These are phyloP conservation scores for Trisateles emortualis DNA, from an alignment of 2,888 invertebrate genomes.

Conservation along the genomic window DNA sequence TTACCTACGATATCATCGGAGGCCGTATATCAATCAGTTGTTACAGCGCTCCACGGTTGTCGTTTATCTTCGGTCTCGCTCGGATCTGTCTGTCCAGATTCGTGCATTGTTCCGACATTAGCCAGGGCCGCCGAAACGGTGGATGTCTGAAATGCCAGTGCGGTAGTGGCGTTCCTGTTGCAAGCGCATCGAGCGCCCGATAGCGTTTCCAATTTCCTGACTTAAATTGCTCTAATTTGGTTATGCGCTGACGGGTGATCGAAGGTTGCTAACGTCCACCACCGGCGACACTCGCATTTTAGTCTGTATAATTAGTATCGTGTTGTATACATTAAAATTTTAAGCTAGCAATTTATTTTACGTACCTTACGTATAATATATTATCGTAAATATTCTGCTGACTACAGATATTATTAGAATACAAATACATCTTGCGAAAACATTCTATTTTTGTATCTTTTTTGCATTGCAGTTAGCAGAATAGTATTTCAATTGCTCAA, in stretches of 20 bases:
- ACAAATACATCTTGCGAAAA: too few relatives aligned
- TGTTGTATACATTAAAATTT: constrained; percentile 17
- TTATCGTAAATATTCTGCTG: too few relatives aligned
- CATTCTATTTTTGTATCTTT: too few relatives aligned
- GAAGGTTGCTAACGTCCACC: constrained; percentile 69
- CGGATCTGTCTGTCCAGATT: constrained; percentile 84
- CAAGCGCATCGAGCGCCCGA: constrained; percentile 77
- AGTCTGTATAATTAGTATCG: constrained; percentile 60
- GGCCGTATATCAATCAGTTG: constrained; percentile 85
- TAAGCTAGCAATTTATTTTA: too few relatives aligned
- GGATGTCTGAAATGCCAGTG: constrained; percentile 83
- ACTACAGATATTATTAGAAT: too few relatives aligned
- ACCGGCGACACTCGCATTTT: constrained; percentile 62
- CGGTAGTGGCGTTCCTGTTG: constrained; percentile 72
- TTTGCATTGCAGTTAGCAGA: too few relatives aligned
- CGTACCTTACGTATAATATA: too few relatives aligned
- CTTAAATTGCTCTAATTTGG: constrained; percentile 86
- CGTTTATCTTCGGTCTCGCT: constrained; percentile 83
- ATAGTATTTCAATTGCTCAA: too few relatives aligned
- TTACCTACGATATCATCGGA: constrained; percentile 76
- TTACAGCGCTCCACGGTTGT: constrained; percentile 82
- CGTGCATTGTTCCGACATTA: constrained; percentile 85
- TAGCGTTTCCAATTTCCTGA: constrained; percentile 86
- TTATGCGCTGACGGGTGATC: constrained; percentile 83
- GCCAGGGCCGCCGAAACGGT: constrained; percentile 76